phyloP scores from a whole-genome alignment of 2,888 invertebrate genomes.

The Lagria hirta region DNA sequence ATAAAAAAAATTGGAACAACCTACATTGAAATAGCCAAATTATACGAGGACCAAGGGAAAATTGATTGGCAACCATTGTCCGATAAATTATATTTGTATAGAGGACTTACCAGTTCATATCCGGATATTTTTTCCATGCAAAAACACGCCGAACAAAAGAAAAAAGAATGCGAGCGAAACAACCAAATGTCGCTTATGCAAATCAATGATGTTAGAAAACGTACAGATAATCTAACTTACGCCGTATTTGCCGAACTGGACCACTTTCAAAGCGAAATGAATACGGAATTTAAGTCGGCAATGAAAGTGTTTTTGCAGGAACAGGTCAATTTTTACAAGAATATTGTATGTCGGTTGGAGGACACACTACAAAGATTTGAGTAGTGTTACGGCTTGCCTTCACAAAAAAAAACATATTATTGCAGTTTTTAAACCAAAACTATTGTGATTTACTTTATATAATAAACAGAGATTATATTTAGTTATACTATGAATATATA shows the following conservation, averaged over 20 bases:
- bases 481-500: conserved; percentile 12
- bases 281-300: conserved; percentile 79
- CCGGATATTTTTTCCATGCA: conserved; percentile 90
- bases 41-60: conserved; percentile 89
- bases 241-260: conserved; percentile 91
- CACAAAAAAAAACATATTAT: conserved; percentile 1
- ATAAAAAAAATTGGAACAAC: conserved; percentile 81
- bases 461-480: conserved; percentile 9
- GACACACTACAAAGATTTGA: conserved; percentile 57
- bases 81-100: conserved; percentile 91
- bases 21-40: conserved; percentile 84
- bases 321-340: conserved; percentile 91
- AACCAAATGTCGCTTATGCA: conserved; percentile 80
- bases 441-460: conserved; percentile 21
- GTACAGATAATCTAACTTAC: conserved; percentile 91
- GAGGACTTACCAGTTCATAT: conserved; percentile 86
- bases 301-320: conserved; percentile 84
- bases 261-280: conserved; percentile 87
- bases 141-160: conserved; percentile 86
- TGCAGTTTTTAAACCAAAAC: conserved; percentile 18
- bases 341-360: conserved; percentile 74
- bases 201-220: conserved; percentile 75
- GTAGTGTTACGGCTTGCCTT: conserved; percentile 24
- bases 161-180: conserved; percentile 82
- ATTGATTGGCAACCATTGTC: conserved; percentile 88